These are phyloP conservation scores for Carassius gibelio DNA, from an alignment of 2,113 vertebrate genomes.

Conservation along the genomic window DNA sequence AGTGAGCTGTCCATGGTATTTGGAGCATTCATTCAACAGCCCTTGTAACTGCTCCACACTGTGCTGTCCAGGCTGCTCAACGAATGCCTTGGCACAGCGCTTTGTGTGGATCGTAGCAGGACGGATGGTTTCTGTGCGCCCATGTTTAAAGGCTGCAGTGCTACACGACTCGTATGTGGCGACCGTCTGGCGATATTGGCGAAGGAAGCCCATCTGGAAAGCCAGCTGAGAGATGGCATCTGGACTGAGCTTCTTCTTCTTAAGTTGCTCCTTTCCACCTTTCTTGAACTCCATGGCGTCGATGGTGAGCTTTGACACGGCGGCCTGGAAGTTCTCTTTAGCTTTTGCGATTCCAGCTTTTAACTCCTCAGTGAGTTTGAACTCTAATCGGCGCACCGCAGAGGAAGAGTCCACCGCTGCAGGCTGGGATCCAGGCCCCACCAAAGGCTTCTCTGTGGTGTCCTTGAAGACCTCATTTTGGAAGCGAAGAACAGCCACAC, in stretches of 20 bases:
- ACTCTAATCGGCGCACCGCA: constrained; percentile 80
- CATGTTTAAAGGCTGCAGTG: constrained; percentile 93
- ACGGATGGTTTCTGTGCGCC: constrained; percentile 93
- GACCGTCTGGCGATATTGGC: constrained; percentile 85
- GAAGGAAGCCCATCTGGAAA: constrained; percentile 94
- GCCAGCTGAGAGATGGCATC: constrained; percentile 90
- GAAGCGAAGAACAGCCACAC: constrained; percentile 92
- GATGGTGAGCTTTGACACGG: constrained; percentile 80
- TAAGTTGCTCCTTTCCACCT: constrained; percentile 90
- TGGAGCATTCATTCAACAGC: constrained; percentile 86
- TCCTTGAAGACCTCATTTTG: constrained; percentile 94
- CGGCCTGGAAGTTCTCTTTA: constrained; percentile 80
- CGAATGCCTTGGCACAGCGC: constrained; percentile 84
- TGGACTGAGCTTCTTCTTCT: constrained; percentile 90
- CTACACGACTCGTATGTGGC: constrained; percentile 96
- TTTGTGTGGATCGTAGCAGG: constrained; percentile 86
- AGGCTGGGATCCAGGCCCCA: constrained; percentile 78
- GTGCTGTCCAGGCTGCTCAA: constrained; percentile 75
- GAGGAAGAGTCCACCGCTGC: constrained; percentile 75
- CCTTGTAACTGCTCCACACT: constrained; percentile 77
- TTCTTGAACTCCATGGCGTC: constrained; percentile 80
- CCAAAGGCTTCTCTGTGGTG: constrained; percentile 77
- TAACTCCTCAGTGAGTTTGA: constrained; percentile 81
- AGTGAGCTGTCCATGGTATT: constrained; percentile 89
- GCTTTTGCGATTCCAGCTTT: constrained; percentile 81